Evolutionary conservation across 2,797 vertebrate genomes (phyloP), one percentile per base, ranked within the genome.

Genomic region (Danio jaintianensis): DNA sequence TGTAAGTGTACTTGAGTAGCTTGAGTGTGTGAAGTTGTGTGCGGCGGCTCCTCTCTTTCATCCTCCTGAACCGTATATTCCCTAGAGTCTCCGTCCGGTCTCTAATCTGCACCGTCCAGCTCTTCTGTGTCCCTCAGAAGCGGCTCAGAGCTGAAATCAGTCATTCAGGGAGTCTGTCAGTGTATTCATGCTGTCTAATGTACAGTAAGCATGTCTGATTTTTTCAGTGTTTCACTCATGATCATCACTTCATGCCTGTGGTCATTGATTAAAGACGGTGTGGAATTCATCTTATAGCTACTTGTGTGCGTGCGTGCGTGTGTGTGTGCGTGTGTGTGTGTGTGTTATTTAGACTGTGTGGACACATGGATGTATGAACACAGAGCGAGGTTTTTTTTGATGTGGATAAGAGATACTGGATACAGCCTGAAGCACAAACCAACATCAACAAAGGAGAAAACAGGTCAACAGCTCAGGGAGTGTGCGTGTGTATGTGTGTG

Each of bases 381-480:
- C 11, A 20, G 58, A 48, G 45, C 16, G 16, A 43, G 40, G 47
- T 5, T 18, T 61, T n/a, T 61, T 40, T 52, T 79, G 56, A 71
- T 22, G 55, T 50, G 56, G 16, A 61, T 62, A 68, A 48, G 56
- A n/a, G 42, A 59, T 16, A 43, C 55, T 29, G 59, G 68, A 69
- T 59, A 22, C 3, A 12, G 47, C 56, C 66, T 52, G 43, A 43
- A 61, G 29, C 66, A n/a, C 43, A 79, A 48, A 48, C 67, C 74
- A 69, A 85, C 86, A 86, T 88, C 84, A 66, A 71, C 79, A 82
- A 83, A 84, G 85, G 82, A 83, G 75, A 86, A 87, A 77, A 82
- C 83, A 87, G 88, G 85, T 83, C 71, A 73, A 83, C 84, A 79
- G 52, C 69, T 16, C 16, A 29, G 78, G 78, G 78, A 80, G 62